Conservation (phyloP, 2,888 invertebrate species). For the Ochropleura leucogaster region DNA sequence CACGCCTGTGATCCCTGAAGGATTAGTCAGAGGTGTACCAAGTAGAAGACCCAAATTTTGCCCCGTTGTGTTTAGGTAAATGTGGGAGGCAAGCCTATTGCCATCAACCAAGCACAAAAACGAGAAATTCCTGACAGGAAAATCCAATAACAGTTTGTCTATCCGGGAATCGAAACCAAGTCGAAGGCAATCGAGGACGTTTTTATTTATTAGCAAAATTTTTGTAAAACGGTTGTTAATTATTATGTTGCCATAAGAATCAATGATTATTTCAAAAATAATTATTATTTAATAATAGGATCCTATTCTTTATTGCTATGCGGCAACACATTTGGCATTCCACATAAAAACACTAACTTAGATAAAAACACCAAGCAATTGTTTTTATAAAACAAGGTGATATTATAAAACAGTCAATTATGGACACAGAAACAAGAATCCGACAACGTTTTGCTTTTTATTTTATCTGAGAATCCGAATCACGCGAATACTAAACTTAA, state of each 20-base stretch:
- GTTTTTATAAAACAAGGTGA: conserved; percentile 51
- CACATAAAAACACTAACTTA: conserved; percentile 32
- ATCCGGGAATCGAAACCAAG: too few relatives aligned
- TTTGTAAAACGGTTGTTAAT: conserved; percentile 18
- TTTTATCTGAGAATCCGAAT: conserved; percentile 79
- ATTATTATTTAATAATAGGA: conserved; percentile 22
- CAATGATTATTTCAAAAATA: conserved; percentile 10
- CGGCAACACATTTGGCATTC: conserved; percentile 29
- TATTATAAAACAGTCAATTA: conserved; percentile 61
- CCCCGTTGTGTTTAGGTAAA: too few relatives aligned
- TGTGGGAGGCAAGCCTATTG: too few relatives aligned
- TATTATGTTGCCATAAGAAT: neutral
- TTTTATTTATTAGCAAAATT: neutral
- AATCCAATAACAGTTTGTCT: too few relatives aligned
- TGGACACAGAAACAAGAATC: conserved; percentile 62
- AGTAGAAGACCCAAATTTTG: too few relatives aligned
- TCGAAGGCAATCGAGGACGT: too few relatives aligned
- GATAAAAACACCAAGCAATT: conserved; percentile 46
- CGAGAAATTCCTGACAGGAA: too few relatives aligned
- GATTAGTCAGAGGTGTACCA: too few relatives aligned
- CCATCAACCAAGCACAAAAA: too few relatives aligned
- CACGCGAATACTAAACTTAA: conserved; percentile 85
- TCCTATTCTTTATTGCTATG: conserved; percentile 19
- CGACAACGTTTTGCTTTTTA: conserved; percentile 64
- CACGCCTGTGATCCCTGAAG: too few relatives aligned